Conservation (phyloP, 2,888 invertebrate genomes). For the Oasisia sp. region DNA sequence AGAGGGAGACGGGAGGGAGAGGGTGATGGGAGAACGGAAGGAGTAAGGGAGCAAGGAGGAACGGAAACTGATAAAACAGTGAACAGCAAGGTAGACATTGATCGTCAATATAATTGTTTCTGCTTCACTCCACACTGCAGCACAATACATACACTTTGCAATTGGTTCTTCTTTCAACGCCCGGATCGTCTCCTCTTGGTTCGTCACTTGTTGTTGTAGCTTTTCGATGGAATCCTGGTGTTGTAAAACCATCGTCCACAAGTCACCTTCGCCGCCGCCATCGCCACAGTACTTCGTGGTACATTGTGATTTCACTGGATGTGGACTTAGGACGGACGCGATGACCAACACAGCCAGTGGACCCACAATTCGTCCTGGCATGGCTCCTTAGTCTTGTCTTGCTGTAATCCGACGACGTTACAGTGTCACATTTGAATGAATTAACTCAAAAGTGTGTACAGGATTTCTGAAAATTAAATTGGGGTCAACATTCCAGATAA, state of each 20-base stretch:
- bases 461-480: no score
- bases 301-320: neutral
- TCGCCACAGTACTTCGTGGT: neutral
- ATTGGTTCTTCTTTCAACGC: neutral
- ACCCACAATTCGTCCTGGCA: neutral
- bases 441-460: no score
- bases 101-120: neutral
- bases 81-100: no score
- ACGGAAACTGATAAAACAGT: no score
- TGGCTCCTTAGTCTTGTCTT: neutral
- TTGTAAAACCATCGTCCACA: neutral
- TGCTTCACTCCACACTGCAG: neutral
- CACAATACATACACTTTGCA: neutral
- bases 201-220: neutral
- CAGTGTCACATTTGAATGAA: no score
- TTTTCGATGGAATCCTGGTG: neutral
- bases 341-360: neutral
- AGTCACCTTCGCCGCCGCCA: neutral
- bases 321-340: neutral
- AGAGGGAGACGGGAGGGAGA: no score
- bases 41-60: no score
- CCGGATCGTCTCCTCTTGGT: neutral
- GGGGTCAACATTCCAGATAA: no score
- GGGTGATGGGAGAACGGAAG: no score
- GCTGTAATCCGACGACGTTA: no score